phyloP scores from a whole-genome alignment of 2,888 invertebrate genomes.

The Ariolimax columbianus region DNA sequence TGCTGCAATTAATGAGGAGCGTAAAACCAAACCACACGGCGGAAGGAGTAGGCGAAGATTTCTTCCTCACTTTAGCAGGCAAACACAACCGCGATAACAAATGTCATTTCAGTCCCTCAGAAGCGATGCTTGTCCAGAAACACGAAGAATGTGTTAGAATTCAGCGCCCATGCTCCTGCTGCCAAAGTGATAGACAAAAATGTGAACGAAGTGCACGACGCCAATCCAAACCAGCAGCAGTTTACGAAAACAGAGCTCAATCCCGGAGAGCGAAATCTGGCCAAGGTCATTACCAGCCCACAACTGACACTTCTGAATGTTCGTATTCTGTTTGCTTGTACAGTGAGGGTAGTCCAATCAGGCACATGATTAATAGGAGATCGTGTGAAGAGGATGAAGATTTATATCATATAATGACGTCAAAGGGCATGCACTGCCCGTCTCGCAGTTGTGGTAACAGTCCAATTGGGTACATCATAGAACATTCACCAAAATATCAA shows the following conservation, averaged over 20 bases:
- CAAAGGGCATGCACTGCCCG: not conserved
- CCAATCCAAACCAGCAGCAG: no score
- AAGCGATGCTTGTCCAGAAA: not conserved
- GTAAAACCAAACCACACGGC: no score
- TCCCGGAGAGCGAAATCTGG: not conserved
- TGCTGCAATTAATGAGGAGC: no score
- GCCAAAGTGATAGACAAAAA: no score
- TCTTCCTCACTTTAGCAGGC: not conserved
- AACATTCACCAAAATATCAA: not conserved
- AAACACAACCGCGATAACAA: not conserved
- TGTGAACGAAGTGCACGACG: no score
- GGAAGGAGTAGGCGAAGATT: not conserved
- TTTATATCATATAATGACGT: not conserved
- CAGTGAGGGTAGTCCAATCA: not conserved
- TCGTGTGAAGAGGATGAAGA: not conserved
- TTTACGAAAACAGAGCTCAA: not conserved
- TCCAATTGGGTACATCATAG: not conserved
- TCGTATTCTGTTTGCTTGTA: not conserved
- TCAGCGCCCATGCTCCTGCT: not conserved
- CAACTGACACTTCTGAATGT: constrained; percentile 1
- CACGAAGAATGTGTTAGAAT: not conserved
- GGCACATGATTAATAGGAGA: not conserved
- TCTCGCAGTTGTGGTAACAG: not conserved
- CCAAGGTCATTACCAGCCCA: not conserved
- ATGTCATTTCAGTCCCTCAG: not conserved